Conservation (phyloP, 1,140 invertebrate species). For the Cardiocondyla obscurior region DNA sequence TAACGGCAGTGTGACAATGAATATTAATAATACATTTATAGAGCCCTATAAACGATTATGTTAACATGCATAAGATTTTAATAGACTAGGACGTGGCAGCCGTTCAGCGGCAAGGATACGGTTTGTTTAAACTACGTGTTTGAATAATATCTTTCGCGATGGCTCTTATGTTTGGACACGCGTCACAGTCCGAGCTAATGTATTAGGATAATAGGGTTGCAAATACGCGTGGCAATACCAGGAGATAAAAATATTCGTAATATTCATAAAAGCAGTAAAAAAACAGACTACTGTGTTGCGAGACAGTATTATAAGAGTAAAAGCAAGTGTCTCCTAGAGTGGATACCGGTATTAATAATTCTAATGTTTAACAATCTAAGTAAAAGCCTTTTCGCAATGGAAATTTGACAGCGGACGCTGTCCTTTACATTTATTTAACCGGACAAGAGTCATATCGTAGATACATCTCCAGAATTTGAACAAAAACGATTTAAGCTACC, state of each 20-base stretch:
- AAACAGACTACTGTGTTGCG: background rate
- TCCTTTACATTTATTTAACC: background rate
- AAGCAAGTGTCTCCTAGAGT: constrained; percentile 12
- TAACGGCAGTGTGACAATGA: constrained; percentile 21
- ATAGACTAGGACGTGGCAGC: background rate
- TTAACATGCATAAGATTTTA: constrained; percentile 45
- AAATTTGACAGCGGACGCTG: constrained; percentile 5
- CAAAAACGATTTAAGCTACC: background rate
- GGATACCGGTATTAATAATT: constrained; percentile 36
- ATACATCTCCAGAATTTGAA: background rate
- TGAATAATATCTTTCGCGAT: background rate
- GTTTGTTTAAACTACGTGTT: background rate
- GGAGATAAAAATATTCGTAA: constrained; percentile 8
- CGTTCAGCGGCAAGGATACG: background rate
- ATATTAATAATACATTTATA: constrained; percentile 40
- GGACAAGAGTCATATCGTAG: background rate
- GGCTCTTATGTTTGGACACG: background rate
- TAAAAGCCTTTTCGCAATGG: constrained; percentile 15
- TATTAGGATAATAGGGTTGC: background rate
- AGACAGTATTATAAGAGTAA: background rate
- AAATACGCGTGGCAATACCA: background rate
- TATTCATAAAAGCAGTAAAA: constrained; percentile 33
- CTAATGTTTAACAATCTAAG: constrained; percentile 43
- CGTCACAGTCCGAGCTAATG: background rate
- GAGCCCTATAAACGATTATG: background rate